Conservation (phyloP, 2,113 vertebrate species). For the Colossoma macropomum region DNA sequence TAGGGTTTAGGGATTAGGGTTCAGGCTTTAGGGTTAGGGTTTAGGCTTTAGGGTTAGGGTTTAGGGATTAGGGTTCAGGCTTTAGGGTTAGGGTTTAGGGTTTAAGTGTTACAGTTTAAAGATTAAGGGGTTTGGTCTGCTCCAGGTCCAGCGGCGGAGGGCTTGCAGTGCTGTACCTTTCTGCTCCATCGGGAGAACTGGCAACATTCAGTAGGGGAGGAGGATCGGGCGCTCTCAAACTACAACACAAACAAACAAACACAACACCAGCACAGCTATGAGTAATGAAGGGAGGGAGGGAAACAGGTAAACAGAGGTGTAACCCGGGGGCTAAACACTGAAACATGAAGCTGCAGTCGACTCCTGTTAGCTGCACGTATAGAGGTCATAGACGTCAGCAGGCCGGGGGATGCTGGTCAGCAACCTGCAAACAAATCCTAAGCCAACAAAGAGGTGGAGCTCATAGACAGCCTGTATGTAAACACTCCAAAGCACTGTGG, state of each 20-base stretch:
- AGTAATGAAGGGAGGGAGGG: neutral
- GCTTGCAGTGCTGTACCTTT: neutral
- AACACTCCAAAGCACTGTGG: no score
- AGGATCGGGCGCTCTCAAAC: constrained; percentile 91
- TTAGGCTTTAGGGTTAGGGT: neutral
- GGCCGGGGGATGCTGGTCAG: neutral
- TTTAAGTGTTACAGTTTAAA: neutral
- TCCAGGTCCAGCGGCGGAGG: neutral
- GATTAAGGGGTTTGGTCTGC: neutral
- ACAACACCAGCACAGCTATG: constrained; percentile 37
- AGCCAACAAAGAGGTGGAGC: no score
- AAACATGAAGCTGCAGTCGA: neutral
- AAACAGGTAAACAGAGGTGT: neutral
- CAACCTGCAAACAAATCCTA: neutral
- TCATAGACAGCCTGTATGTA: no score
- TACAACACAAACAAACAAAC: constrained; percentile 80
- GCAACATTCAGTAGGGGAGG: constrained; percentile 96
- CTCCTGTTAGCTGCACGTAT: neutral
- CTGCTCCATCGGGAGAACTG: constrained; percentile 89
- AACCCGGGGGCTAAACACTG: neutral
- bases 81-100: neutral
- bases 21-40: neutral
- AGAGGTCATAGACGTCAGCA: neutral
- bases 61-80: neutral
- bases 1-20: neutral